Evolutionary conservation across 2,888 invertebrate species (phyloP).

Genomic region (Eupithecia inturbata): DNA sequence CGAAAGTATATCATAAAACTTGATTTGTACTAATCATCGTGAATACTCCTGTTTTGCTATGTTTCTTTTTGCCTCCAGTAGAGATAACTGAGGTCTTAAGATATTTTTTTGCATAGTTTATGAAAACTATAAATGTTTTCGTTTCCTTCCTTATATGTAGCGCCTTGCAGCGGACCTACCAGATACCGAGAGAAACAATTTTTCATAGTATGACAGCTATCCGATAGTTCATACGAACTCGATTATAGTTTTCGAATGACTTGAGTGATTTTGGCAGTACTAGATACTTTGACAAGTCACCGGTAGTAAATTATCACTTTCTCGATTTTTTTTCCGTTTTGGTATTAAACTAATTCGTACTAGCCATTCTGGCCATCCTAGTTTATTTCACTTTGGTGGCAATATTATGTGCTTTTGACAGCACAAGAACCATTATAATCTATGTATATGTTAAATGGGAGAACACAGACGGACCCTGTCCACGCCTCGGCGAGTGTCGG

Average conservation of each 20-base stretch:
- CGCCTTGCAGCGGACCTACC: background rate
- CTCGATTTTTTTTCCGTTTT: background rate
- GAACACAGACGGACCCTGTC: conserved; percentile 5
- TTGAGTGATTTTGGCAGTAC: too few relatives aligned
- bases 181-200: background rate
- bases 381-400: background rate
- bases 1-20: background rate
- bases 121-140: background rate
- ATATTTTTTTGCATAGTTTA: background rate
- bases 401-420: background rate
- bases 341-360: background rate
- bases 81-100: background rate
- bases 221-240: background rate
- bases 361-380: background rate
- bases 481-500: conserved; percentile 8
- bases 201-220: background rate
- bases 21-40: too few relatives aligned
- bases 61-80: background rate
- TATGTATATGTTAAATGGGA: background rate
- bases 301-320: too few relatives aligned
- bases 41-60: background rate
- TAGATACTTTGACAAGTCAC: too few relatives aligned
- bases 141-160: background rate
- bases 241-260: too few relatives aligned
- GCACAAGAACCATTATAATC: conserved; percentile 1